phyloP scores from a whole-genome alignment of 2,797 vertebrate species.

The Acanthis flammea region DNA sequence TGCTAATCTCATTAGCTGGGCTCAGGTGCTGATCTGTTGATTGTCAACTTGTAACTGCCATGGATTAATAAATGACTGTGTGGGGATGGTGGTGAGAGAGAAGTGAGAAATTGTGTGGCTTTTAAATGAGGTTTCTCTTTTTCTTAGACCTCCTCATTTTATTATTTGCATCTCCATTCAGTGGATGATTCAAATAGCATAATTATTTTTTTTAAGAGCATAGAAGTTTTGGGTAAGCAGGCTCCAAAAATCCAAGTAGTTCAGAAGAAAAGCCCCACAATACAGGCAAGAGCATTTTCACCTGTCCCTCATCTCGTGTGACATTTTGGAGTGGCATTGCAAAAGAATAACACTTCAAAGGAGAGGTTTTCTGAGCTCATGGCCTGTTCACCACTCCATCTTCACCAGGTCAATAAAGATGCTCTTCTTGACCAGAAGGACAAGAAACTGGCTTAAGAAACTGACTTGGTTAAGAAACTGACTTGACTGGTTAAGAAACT shows the following conservation, averaged over 20 bases:
- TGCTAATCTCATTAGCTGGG: not conserved
- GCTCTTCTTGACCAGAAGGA: not conserved
- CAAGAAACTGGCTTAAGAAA: too few species aligned
- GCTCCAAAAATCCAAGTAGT: not conserved
- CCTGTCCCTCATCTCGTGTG: not conserved
- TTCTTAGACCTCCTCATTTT: not conserved
- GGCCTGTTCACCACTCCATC: not conserved
- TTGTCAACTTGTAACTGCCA: not conserved
- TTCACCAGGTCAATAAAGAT: not conserved
- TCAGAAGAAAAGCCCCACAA: not conserved
- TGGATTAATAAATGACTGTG: not conserved
- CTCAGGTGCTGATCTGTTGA: not conserved
- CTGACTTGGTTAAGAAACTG: too few species aligned
- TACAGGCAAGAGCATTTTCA: not conserved
- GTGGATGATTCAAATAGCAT: not conserved
- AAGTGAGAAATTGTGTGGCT: not conserved
- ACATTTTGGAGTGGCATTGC: not conserved
- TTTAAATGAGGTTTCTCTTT: not conserved
- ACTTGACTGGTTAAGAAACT: not conserved
- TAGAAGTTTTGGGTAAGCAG: not conserved
- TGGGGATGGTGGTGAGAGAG: not conserved
- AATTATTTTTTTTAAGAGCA: not conserved
- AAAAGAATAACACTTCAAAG: not conserved
- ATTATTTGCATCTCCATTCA: not conserved
- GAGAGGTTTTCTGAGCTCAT: not conserved